Conservation (phyloP, 2,113 vertebrate genomes). For the Lepus timidus region DNA sequence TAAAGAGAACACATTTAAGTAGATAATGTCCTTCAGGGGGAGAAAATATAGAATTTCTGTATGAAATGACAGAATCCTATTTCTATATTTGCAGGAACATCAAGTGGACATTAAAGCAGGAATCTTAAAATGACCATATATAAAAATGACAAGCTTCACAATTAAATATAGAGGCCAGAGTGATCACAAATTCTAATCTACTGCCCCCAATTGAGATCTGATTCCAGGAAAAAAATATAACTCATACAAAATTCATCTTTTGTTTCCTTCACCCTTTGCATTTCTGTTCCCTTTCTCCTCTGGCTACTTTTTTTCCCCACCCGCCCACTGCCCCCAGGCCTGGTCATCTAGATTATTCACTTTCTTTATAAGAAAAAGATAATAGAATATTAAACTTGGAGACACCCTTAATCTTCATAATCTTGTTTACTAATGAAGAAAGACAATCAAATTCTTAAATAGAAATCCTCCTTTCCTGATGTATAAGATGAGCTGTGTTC, state of each 20-base stretch:
- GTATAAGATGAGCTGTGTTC: not conserved
- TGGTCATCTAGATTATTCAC: not conserved
- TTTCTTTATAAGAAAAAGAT: not conserved
- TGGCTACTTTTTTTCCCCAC: not conserved
- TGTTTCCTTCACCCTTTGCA: not conserved
- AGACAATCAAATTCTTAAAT: constrained; percentile 12
- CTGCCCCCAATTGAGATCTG: not conserved
- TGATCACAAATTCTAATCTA: constrained; percentile 25
- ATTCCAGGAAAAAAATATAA: constrained; percentile 33
- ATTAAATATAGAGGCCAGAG: constrained; percentile 2
- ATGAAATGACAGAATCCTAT: not conserved
- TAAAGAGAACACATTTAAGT: constrained; percentile 54
- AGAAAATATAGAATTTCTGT: constrained; percentile 32
- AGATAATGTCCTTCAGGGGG: not conserved
- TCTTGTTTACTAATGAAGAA: not conserved
- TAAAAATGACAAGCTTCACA: constrained; percentile 34
- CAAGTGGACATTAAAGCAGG: constrained; percentile 45
- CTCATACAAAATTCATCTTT: constrained; percentile 28
- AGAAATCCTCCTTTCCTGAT: not conserved
- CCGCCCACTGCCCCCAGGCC: not conserved
- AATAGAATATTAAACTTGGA: not conserved
- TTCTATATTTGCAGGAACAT: constrained; percentile 2
- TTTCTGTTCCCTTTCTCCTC: not conserved
- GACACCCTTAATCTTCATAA: not conserved
- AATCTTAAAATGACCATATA: not conserved